phyloP scores from a whole-genome alignment of 2,888 invertebrate genomes.

The Lissonota sp. region DNA sequence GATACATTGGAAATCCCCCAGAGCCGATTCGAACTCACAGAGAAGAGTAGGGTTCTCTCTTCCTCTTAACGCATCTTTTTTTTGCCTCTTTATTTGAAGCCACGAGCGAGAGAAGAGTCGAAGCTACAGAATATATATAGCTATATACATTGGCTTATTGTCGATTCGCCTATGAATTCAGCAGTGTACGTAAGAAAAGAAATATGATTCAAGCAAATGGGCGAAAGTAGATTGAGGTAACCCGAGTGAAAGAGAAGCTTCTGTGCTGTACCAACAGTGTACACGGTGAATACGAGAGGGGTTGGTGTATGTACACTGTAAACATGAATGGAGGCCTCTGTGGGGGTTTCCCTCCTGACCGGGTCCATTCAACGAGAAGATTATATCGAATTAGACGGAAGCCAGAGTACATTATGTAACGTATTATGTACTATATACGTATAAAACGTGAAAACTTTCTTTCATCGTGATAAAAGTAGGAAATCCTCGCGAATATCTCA shows the following conservation, averaged over 20 bases:
- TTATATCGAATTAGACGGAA: constrained; percentile 22
- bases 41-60: constrained; percentile 26
- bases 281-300: not conserved
- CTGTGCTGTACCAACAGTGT: not conserved
- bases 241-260: constrained; percentile 16
- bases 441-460: not conserved
- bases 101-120: constrained; percentile 30
- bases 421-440: not conserved
- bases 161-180: constrained; percentile 44
- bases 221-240: constrained; percentile 43
- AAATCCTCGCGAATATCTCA: not conserved
- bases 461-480: constrained; percentile 18
- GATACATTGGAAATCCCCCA: constrained; percentile 17
- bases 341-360: constrained; percentile 8
- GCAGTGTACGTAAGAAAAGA: constrained; percentile 46
- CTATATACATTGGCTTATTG: constrained; percentile 60
- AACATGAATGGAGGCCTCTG: not conserved
- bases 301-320: not conserved
- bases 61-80: not conserved
- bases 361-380: constrained; percentile 30
- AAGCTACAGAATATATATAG: constrained; percentile 7
- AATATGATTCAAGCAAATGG: constrained; percentile 39
- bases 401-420: too few species aligned
- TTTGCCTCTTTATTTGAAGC: constrained; percentile 26
- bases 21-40: constrained; percentile 27